Conservation (phyloP, 2,888 invertebrate species). For the Drosophila subquinaria region DNA sequence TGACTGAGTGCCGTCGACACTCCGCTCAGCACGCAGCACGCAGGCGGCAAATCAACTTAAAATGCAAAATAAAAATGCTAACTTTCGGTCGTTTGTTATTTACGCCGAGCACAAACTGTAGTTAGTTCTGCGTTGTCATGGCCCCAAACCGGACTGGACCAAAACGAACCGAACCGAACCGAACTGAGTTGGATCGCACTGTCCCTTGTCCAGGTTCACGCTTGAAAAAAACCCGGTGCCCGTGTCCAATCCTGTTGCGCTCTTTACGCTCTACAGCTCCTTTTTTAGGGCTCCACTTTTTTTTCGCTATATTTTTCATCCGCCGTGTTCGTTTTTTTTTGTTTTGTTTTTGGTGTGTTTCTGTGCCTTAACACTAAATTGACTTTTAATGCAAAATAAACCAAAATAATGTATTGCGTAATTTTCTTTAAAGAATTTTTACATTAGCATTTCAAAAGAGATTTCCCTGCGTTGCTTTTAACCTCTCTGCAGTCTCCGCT, state of each 20-base stretch:
- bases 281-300: constrained; percentile 61
- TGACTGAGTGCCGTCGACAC: constrained; percentile 63
- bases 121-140: constrained; percentile 78
- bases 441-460: constrained; percentile 83
- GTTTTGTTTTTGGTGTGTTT: constrained; percentile 25
- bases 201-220: constrained; percentile 45
- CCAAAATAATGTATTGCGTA: constrained; percentile 83
- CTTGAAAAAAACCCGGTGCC: constrained; percentile 39
- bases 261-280: constrained; percentile 68
- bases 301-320: constrained; percentile 28
- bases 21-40: constrained; percentile 61
- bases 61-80: constrained; percentile 76
- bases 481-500: constrained; percentile 20
- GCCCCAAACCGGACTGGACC: constrained; percentile 24
- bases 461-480: constrained; percentile 61
- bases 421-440: constrained; percentile 82
- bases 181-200: constrained; percentile 14
- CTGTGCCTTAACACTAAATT: constrained; percentile 79
- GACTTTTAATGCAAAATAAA: constrained; percentile 83
- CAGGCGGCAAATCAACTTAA: constrained; percentile 75
- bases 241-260: constrained; percentile 76
- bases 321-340: constrained; percentile 25
- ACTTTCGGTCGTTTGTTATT: constrained; percentile 74
- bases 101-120: constrained; percentile 64
- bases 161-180: not conserved